Evolutionary conservation across 2,113 vertebrate species (phyloP).

Genomic region (Gadus macrocephalus): DNA sequence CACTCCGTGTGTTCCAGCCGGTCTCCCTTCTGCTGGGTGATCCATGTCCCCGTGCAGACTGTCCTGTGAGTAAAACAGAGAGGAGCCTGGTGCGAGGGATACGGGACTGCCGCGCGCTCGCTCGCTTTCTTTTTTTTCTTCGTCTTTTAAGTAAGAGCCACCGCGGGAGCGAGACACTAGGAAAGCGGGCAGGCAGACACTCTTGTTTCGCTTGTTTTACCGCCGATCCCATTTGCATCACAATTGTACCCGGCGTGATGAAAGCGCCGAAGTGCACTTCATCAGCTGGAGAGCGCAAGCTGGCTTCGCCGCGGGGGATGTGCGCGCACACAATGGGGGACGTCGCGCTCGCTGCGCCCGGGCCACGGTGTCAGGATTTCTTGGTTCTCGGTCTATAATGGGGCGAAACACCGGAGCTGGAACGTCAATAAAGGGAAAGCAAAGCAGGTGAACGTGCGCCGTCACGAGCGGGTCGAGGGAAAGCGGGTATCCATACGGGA

Average conservation of each 20-base stretch:
- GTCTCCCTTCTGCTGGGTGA: no score
- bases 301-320: conserved; percentile 40
- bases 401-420: conserved; percentile 2
- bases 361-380: conserved; percentile 32
- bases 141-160: neutral
- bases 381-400: conserved; percentile 6
- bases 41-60: no score
- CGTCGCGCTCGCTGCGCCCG: conserved; percentile 27
- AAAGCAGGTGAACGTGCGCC: neutral
- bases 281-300: conserved; percentile 10
- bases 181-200: no score
- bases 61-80: no score
- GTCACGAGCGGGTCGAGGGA: neutral
- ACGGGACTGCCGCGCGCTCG: neutral
- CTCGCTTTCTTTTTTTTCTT: neutral
- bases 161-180: neutral
- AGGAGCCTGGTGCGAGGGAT: neutral
- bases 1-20: no score
- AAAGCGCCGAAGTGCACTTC: conserved; percentile 13
- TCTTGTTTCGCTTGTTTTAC: no score
- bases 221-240: conserved; percentile 10
- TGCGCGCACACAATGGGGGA: conserved; percentile 55
- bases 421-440: neutral
- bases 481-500: neutral
- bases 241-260: conserved; percentile 9